phyloP scores from a whole-genome alignment of 2,113 vertebrate species.

The Callospermophilus lateralis region DNA sequence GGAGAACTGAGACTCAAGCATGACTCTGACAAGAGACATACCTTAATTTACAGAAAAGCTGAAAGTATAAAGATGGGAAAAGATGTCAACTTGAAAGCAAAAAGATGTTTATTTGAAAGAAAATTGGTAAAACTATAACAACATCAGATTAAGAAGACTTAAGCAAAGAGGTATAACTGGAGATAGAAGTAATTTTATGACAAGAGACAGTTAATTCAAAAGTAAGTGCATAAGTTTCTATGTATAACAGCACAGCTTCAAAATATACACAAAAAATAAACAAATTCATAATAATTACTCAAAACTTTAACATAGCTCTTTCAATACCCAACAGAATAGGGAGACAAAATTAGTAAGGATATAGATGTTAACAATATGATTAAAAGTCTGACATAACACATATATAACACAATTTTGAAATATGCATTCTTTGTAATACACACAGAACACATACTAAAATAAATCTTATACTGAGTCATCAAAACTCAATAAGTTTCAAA shows the following conservation, averaged over 20 bases:
- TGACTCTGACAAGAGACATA: neutral
- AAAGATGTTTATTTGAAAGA: neutral
- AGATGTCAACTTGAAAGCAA: neutral
- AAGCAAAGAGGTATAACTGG: neutral
- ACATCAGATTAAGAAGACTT: neutral
- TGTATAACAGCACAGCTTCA: neutral
- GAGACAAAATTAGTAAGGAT: neutral
- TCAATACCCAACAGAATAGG: neutral
- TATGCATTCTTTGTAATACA: neutral
- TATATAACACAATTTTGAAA: neutral
- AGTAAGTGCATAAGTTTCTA: neutral
- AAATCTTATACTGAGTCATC: neutral
- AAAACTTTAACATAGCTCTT: neutral
- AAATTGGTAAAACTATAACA: neutral
- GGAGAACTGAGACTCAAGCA: neutral
- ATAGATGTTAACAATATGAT: constrained; percentile 18
- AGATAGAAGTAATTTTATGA: constrained; percentile 4
- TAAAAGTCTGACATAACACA: neutral
- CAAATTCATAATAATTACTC: neutral
- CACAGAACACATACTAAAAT: neutral
- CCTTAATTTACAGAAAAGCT: constrained; percentile 35
- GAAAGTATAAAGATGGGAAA: neutral
- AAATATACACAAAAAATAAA: neutral
- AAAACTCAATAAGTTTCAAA: constrained; percentile 22
- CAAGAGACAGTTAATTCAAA: neutral